Conservation (phyloP, 30 jellyfish, hydroid and myxozoan genomes). For the Pelagia noctiluca region DNA sequence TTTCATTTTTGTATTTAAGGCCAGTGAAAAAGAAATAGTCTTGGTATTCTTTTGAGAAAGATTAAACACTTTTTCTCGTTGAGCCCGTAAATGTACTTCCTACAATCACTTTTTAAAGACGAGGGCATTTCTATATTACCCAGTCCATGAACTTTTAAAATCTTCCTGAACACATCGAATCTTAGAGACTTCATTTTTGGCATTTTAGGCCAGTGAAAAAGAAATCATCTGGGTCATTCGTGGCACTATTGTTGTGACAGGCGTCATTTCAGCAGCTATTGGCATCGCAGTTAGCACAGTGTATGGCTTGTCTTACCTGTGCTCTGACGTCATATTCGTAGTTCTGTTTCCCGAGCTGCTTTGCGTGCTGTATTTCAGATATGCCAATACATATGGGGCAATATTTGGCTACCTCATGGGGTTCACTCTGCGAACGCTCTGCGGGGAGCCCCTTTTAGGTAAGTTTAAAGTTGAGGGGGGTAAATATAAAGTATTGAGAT, state of each 20-base stretch:
- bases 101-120: too few relatives aligned
- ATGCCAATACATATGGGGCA: conserved; percentile 95
- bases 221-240: conserved; percentile 98
- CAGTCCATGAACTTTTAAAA: too few relatives aligned
- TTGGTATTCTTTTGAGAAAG: too few relatives aligned
- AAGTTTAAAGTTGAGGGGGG: too few relatives aligned
- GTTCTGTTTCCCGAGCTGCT: conserved; percentile 94
- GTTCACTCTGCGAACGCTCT: conserved; percentile 77
- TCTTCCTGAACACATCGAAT: too few relatives aligned
- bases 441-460: conserved; percentile 94
- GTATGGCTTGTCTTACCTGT: conserved; percentile 90
- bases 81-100: too few relatives aligned
- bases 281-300: conserved; percentile 91
- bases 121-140: too few relatives aligned
- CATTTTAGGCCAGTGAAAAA: conserved; percentile 83
- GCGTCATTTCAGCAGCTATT: conserved; percentile 92
- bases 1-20: too few relatives aligned
- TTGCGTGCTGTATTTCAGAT: conserved; percentile 91
- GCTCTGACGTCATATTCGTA: conserved; percentile 97
- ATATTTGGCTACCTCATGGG: conserved; percentile 80
- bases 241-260: conserved; percentile 79
- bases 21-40: too few relatives aligned
- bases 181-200: too few relatives aligned
- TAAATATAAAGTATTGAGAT: too few relatives aligned
- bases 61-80: too few relatives aligned